These are phyloP conservation scores for Gari tellinella DNA, from an alignment of 2,888 invertebrate species.

Conservation along the genomic window DNA sequence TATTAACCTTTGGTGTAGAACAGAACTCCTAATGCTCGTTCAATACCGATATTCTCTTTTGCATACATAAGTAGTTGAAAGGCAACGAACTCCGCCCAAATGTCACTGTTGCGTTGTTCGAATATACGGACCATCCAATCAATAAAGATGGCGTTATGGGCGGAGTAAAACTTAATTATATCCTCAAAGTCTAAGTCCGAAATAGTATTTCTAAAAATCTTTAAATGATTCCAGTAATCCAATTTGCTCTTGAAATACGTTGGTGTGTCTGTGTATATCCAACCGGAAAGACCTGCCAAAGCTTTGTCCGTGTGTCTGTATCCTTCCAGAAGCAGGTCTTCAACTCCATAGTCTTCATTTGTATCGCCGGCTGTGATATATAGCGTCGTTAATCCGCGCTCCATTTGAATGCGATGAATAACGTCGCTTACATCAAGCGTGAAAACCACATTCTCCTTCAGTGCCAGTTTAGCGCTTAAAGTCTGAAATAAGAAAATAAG, in stretches of 20 bases:
- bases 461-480: not conserved
- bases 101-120: conserved; percentile 26
- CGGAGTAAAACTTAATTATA: conserved; percentile 7
- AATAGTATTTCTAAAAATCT: conserved; percentile 8
- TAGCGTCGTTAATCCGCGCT: conserved; percentile 31
- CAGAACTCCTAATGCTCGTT: conserved; percentile 28
- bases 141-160: conserved; percentile 3
- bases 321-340: conserved; percentile 10
- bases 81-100: conserved; percentile 44
- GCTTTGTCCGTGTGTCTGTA: conserved; percentile 28
- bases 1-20: conserved; percentile 39
- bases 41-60: conserved; percentile 30
- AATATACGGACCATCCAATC: conserved; percentile 32
- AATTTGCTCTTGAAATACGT: not conserved
- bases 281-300: conserved; percentile 8
- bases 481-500: conserved; percentile 6
- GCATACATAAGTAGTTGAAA: conserved; percentile 39
- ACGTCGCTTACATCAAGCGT: conserved; percentile 34
- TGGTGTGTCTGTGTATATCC: conserved; percentile 6
- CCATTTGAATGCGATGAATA: conserved; percentile 29
- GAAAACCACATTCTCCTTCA: conserved; percentile 22
- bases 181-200: not conserved
- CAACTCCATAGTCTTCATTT: not conserved
- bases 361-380: conserved; percentile 21
- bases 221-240: not conserved